Percentiles rank a stretch among this genome's conserved stretches.
Conservation (phyloP, 1,140 invertebrate genomes). For the Steinernema feltiae region DNA sequence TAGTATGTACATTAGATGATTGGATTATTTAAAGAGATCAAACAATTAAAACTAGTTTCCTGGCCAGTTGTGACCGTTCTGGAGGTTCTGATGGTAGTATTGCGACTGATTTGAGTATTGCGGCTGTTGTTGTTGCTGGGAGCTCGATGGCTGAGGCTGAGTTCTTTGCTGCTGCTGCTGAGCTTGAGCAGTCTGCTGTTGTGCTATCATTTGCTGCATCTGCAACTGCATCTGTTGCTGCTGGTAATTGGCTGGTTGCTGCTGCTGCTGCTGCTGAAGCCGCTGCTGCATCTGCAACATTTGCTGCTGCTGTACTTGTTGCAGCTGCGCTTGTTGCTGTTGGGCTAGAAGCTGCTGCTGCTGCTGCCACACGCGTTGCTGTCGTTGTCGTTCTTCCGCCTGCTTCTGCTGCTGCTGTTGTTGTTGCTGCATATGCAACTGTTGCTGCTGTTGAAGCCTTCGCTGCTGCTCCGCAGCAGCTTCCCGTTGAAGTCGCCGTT, state of each 20-base stretch:
- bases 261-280: background rate
- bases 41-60: too few species aligned
- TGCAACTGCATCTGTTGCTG: background rate
- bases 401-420: constrained; percentile 46
- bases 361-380: constrained; percentile 43
- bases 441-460: constrained; percentile 21
- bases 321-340: background rate
- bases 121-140: too few species aligned
- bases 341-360: constrained; percentile 24
- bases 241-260: too few species aligned
- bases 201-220: background rate
- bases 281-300: background rate
- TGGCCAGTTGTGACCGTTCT: background rate
- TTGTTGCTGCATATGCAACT: constrained; percentile 36
- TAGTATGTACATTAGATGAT: too few species aligned
- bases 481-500: constrained; percentile 49
- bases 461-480: constrained; percentile 29
- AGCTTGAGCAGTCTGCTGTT: background rate
- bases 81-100: background rate
- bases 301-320: background rate
- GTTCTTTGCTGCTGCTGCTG: background rate
- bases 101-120: background rate
- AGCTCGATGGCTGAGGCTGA: background rate
- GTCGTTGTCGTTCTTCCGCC: background rate
- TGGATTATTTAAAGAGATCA: too few species aligned